Base-by-base conservation (phyloP, 2,113 vertebrate species). In the Lanius ludovicianus region DNA sequence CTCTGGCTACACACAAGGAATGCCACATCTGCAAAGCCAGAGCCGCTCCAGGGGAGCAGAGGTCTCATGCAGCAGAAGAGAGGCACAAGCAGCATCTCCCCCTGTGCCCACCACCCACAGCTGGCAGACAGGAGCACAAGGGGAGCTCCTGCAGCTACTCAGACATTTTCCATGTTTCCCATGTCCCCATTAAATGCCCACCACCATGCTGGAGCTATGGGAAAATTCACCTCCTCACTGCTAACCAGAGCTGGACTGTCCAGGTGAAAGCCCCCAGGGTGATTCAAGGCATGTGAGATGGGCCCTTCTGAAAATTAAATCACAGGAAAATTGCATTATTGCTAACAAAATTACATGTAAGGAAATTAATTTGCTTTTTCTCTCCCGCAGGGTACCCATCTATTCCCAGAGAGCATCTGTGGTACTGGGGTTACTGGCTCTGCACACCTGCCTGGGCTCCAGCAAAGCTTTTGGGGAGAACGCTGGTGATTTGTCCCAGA, bases 141-240 rank as follows among this genome's bases (percentile, higher is more conserved):
- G 30, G 13, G 42, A 33, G 13, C n/a, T 42, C 62, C 88, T 69
- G 50, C 33, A 83, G 46, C 56, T n/a, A 22, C 14, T 9, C 28
- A 37, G 55, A 18, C 2, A 27, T 46, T 57, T 78, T 30, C 52
- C 46, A 12, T 5, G 10, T 22, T 59, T 17, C 14, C 22, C 30
- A 10, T 8, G 7, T 37, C 47, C 47, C 75, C 23, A 28, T 22
- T 59, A 17, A 30, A 73, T 21, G 13, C 27, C 44, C 16, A 42
- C 13, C 7, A 6, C 21, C n/a, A 27, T 0, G 0, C 17, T 14
- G 21, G 31, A 49, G 33, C 35, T 23, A 3, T 3, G 4, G 56
- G 69, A 69, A 44, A 41, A 57, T 1, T 49, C 12, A 13, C 17
- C 6, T 42, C 23, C 15, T 5, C n/a, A 33, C 15, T 12, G 27